A percentile compares a stretch with the other conserved stretches of the same genome.
These are phyloP conservation scores for Salvelinus sp. DNA, from an alignment of 2,113 vertebrate species.

Conservation along the genomic window DNA sequence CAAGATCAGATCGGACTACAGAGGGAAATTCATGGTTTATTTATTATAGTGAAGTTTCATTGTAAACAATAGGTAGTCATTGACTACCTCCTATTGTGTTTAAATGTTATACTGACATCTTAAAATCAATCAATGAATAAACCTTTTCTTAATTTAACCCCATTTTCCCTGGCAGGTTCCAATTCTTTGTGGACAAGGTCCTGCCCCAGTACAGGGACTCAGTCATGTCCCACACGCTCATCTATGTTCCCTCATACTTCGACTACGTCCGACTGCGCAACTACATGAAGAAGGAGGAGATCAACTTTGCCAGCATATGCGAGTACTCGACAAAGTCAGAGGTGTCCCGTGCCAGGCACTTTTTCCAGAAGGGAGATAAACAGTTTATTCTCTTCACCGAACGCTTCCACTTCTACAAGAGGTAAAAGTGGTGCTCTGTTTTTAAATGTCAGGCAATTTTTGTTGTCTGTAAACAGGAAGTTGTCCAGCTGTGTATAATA, in stretches of 20 bases:
- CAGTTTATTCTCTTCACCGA: conserved; percentile 92
- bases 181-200: conserved; percentile 87
- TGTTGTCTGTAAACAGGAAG: too few relatives aligned
- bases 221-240: conserved; percentile 92
- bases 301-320: conserved; percentile 85
- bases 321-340: conserved; percentile 85
- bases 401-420: conserved; percentile 98
- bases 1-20: too few relatives aligned
- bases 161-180: conserved; percentile 77
- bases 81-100: too few relatives aligned
- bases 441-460: too few relatives aligned
- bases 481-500: too few relatives aligned
- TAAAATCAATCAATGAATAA: too few relatives aligned
- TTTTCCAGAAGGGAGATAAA: conserved; percentile 86
- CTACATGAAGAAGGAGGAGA: conserved; percentile 89
- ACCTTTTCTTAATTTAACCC: too few relatives aligned
- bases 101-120: too few relatives aligned
- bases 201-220: conserved; percentile 93
- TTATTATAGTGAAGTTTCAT: background rate
- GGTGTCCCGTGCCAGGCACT: conserved; percentile 84
- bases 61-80: too few relatives aligned
- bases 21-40: background rate
- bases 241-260: conserved; percentile 93
- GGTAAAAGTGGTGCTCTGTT: conserved; percentile 65
- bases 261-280: conserved; percentile 94